Evolutionary conservation across 2,888 invertebrate genomes (phyloP).

Genomic region (Adelphocoris suturalis): DNA sequence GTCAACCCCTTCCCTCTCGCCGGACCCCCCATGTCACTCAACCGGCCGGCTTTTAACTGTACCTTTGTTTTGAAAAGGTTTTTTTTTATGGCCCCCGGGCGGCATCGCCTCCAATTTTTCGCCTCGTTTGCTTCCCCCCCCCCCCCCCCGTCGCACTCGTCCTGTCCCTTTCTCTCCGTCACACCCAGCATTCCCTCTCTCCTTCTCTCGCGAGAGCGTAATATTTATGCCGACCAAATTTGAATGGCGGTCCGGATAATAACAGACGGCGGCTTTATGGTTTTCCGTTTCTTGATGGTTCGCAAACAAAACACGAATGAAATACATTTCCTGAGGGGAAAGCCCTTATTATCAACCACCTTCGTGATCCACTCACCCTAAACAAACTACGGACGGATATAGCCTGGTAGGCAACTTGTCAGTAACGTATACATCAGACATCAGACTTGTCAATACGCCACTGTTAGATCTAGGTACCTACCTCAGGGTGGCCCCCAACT

Average conservation of each 20-base stretch:
- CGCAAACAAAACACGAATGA: neutral
- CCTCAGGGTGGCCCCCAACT: too few species aligned
- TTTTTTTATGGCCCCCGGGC: constrained; percentile 52
- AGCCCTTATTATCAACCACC: neutral
- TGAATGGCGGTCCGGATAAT: constrained; percentile 23
- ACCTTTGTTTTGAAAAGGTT: constrained; percentile 62
- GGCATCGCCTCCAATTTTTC: constrained; percentile 58
- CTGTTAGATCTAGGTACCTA: too few species aligned
- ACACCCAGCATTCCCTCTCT: neutral
- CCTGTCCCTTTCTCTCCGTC: neutral
- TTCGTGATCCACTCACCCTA: neutral
- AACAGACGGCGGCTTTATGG: constrained; percentile 30
- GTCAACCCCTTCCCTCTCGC: neutral
- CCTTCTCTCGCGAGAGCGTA: neutral
- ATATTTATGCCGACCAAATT: constrained; percentile 16
- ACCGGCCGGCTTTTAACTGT: constrained; percentile 62
- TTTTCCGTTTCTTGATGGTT: neutral
- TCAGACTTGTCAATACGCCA: too few species aligned
- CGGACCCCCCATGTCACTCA: constrained; percentile 68
- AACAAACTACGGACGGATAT: too few species aligned
- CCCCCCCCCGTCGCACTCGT: neutral
- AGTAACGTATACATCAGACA: too few species aligned
- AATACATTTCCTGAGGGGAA: neutral
- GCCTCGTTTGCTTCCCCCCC: constrained; percentile 52
- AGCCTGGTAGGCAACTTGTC: too few species aligned